Evolutionary conservation across 2,888 invertebrate species (phyloP).

Genomic region (Brachynemurus nebulosus): DNA sequence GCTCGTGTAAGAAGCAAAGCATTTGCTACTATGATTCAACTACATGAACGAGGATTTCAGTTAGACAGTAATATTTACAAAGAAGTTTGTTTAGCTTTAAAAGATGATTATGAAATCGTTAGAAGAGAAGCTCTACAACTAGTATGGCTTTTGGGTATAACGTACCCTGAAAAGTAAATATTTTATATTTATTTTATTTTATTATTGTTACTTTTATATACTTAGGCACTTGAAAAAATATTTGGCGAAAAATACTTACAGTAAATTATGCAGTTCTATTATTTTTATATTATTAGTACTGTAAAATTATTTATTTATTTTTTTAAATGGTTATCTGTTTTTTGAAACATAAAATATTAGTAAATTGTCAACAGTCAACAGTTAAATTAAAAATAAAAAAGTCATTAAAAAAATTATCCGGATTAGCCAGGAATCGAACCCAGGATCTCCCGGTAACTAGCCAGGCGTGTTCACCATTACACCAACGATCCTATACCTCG

Average conservation of each 20-base stretch:
- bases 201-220: slow-evolving; percentile 3
- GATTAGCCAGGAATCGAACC: too few species aligned
- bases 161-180: slow-evolving; percentile 72
- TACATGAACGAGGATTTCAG: slow-evolving; percentile 69
- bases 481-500: too few species aligned
- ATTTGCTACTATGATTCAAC: slow-evolving; percentile 68
- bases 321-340: too few species aligned
- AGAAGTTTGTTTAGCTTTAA: slow-evolving; percentile 58
- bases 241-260: neutral
- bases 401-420: too few species aligned
- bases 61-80: slow-evolving; percentile 58
- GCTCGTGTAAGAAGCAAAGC: slow-evolving; percentile 83
- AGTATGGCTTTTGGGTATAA: slow-evolving; percentile 72
- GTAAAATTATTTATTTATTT: too few species aligned
- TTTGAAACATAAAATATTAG: too few species aligned
- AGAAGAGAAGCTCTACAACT: slow-evolving; percentile 73
- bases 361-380: too few species aligned
- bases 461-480: too few species aligned
- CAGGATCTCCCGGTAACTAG: too few species aligned
- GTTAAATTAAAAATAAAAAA: too few species aligned
- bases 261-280: neutral
- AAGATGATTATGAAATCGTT: slow-evolving; percentile 90
- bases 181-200: slow-evolving; percentile 1
- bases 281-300: too few species aligned
- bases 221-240: neutral